These are phyloP conservation scores for Sinella curviseta DNA, from an alignment of 1,140 invertebrate species.

Conservation along the genomic window DNA sequence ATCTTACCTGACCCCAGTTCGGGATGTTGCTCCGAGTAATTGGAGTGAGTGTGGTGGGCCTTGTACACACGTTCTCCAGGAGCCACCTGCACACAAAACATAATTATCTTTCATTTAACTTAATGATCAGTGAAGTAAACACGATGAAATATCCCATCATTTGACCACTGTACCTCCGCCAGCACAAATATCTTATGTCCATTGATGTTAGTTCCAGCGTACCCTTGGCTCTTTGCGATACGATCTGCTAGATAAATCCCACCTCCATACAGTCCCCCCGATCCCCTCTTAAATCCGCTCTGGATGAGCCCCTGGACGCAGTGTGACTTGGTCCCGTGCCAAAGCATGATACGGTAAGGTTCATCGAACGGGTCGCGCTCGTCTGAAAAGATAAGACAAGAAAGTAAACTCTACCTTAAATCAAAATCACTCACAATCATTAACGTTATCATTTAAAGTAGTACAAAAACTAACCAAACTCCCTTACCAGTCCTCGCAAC, in stretches of 20 bases:
- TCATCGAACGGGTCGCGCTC: not conserved
- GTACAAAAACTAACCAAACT: not conserved
- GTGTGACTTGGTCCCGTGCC: not conserved
- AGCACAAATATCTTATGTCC: not conserved
- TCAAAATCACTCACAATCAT: not conserved
- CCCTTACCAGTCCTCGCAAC: not conserved
- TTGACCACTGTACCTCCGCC: not conserved
- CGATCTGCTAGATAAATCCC: conserved; percentile 24
- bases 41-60: conserved; percentile 3
- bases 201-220: not conserved
- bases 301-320: not conserved
- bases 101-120: not conserved
- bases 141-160: not conserved
- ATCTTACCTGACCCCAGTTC: not conserved
- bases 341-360: not conserved
- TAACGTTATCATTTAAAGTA: not conserved
- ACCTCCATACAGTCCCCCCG: not conserved
- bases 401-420: not conserved
- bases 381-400: not conserved
- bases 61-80: not conserved
- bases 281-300: not conserved
- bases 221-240: conserved; percentile 11
- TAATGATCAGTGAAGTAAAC: not conserved
- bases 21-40: not conserved
- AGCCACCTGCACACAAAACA: not conserved